Evolutionary conservation across 2,888 invertebrate species (phyloP).

Genomic region (Cybosia mesomella): DNA sequence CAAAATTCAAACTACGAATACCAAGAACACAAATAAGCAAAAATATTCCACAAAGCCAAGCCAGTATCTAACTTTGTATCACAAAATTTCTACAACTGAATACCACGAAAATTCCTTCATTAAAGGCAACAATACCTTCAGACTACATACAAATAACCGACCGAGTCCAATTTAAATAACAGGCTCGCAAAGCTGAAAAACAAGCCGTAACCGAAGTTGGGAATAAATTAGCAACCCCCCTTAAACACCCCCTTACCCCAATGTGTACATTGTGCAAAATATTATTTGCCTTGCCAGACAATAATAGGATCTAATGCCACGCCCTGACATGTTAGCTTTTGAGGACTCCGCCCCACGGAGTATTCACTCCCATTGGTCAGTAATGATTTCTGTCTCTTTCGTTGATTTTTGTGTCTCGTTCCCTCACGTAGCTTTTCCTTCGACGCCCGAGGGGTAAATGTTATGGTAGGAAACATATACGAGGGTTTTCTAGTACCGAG

Average conservation of each 20-base stretch:
- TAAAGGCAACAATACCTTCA: constrained; percentile 78
- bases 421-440: constrained; percentile 80
- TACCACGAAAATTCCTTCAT: constrained; percentile 78
- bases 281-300: constrained; percentile 91
- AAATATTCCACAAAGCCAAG: constrained; percentile 52
- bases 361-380: constrained; percentile 69
- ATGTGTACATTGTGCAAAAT: constrained; percentile 91
- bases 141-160: constrained; percentile 83
- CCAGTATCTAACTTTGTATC: constrained; percentile 51
- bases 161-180: constrained; percentile 86
- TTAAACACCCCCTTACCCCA: constrained; percentile 76
- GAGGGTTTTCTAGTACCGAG: constrained; percentile 81
- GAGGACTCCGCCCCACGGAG: constrained; percentile 72
- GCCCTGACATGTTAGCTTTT: constrained; percentile 87
- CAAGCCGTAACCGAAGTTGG: constrained; percentile 87
- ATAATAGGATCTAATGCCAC: constrained; percentile 86
- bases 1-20: constrained; percentile 43
- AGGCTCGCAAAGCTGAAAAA: constrained; percentile 87
- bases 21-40: constrained; percentile 56
- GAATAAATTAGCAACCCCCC: constrained; percentile 85
- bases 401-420: constrained; percentile 54
- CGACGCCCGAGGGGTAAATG: constrained; percentile 87
- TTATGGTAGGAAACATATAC: constrained; percentile 87
- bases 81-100: constrained; percentile 48
- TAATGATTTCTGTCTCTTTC: constrained; percentile 59